Base-by-base conservation (phyloP, 30 jellyfish, hydroid and myxozoan species). In the Sanderia malayensis region DNA sequence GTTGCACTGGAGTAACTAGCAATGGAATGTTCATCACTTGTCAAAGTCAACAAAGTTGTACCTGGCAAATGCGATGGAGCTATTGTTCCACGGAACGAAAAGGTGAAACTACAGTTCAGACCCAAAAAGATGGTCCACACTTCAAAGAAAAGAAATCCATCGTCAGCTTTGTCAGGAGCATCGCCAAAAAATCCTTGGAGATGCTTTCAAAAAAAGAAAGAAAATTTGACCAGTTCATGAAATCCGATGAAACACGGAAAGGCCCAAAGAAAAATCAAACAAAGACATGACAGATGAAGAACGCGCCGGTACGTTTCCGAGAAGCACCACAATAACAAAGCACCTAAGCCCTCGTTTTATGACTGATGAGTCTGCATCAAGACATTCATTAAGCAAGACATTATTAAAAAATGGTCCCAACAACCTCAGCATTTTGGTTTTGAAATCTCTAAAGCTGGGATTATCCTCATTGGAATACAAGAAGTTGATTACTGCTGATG, bases 161-260 rank as follows among this genome's bases (percentile, higher is more conserved):
- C 68, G 22, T n/a, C 27, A 9, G 31, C 68, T 57, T 57, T 57
- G 68, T 57, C n/a, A 57, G 68, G 68, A 24, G 21, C 68, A 57
- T 57, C 20, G 68, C 31, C 68, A 57, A 57, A 57, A 57, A 57
- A 57, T 57, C 10, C 68, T 57, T 57, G 31, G 22, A 19, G 68
- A 57, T 57, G 31, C 8, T 57, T n/a, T 57, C 68, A 57, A 57
- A 20, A 20, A 57, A 57, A 57, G 9, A 24, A 19, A 57, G n/a
- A 57, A n/a, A 4, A n/a, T n/a, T n/a, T n/a, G n/a, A n/a, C n/a
- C n/a, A n/a, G n/a, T n/a, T n/a, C n/a, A n/a, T n/a, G n/a, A n/a
- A n/a, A n/a, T n/a, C n/a, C n/a, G n/a, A n/a, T n/a, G n/a, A n/a
- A n/a, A n/a, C n/a, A n/a, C n/a, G n/a, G n/a, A n/a, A n/a, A n/a